Evolutionary conservation across 2,888 invertebrate genomes (phyloP), one percentile per base, ranked within the genome.

Genomic region (Cylloceria caligata): DNA sequence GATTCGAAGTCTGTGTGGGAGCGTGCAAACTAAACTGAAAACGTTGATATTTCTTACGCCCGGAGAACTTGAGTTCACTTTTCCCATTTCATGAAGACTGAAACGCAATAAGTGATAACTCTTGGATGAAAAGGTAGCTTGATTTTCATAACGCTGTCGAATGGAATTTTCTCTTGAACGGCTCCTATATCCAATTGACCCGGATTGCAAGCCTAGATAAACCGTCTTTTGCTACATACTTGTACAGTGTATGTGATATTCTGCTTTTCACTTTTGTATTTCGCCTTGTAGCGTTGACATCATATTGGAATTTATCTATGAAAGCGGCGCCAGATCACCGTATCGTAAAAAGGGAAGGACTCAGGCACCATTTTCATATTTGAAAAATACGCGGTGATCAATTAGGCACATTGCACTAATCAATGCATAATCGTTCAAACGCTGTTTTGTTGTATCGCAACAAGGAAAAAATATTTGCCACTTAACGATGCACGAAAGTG

Each of bases 151-250:
- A 19, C 21, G 45, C 13, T 72, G 45, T 21, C 7, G 60, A 30
- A 30, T 60, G 9, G 34, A 57, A 7, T 72, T 39, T 71, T 34
- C 71, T 60, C 19, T 42, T 47, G 60, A 47, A 21, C 60, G 19
- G 13, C 57, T 72, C 13, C 57, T 16, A 60, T 60, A 72, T 60
- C 47, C 57, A 60, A 60, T 72, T 72, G 71, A 72, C 71, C 71
- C 21, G 71, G 60, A 72, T 60, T 36, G 60, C 30, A 34, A 60
- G 71, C 30, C 45, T 34, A 21, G 71, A 60, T 72, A 60, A 72
- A 11, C 60, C 60, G 45, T 34, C 57, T 27, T 39, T 45, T 24
- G 19, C 30, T 30, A 3, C 60, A 5, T 34, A 7, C 13, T 3
- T 19, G 39, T 62, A 42, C 19, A 36, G 1, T 19, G n/a, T 34